Conservation (phyloP, 2,113 vertebrate genomes). For the Orcinus orca region DNA sequence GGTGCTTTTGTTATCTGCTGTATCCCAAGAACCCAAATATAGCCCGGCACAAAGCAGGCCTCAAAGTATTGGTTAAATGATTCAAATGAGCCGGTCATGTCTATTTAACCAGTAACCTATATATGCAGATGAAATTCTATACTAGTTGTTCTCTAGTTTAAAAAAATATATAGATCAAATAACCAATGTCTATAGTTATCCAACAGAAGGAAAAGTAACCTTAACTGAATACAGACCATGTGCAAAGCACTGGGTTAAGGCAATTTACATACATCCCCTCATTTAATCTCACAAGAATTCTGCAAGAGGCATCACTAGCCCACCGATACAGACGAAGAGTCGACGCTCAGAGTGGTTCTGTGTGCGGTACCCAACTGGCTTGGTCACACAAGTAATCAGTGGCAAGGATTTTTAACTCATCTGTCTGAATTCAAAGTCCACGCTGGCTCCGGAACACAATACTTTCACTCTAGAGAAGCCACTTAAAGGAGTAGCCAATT, state of each 20-base stretch:
- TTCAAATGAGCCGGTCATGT: not conserved
- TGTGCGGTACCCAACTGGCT: not conserved
- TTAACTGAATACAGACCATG: not conserved
- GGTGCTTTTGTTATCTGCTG: not conserved
- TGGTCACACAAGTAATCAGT: not conserved
- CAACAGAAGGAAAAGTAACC: not conserved
- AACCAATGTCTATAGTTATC: not conserved
- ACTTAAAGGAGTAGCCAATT: not conserved
- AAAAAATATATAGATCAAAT: constrained; percentile 12
- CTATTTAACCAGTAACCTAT: not conserved
- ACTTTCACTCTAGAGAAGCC: not conserved
- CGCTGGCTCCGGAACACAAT: not conserved
- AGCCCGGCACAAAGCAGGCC: not conserved
- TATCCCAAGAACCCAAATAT: not conserved
- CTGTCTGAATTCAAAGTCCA: not conserved
- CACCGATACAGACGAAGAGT: not conserved
- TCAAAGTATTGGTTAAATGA: constrained; percentile 22
- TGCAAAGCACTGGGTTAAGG: not conserved
- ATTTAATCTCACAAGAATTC: not conserved
- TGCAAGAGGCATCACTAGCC: not conserved
- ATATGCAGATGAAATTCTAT: not conserved
- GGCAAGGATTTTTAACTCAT: not conserved
- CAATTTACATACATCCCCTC: not conserved
- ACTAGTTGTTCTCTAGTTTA: not conserved
- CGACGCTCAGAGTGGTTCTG: not conserved